Base-by-base conservation (phyloP, 1,140 invertebrate genomes). In the Leptinotarsa lineolata region DNA sequence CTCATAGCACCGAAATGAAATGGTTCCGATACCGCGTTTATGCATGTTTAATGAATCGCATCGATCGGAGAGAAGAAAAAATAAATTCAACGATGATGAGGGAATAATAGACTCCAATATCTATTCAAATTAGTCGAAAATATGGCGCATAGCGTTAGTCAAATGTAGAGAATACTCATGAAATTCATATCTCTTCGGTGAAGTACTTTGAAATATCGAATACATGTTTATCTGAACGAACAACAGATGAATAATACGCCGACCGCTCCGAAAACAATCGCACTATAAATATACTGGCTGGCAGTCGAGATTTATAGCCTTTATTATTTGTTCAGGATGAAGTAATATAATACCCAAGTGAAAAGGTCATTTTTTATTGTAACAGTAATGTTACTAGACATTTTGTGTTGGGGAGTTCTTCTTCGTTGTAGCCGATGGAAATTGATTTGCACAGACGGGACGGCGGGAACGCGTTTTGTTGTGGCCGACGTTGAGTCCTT, bases 61-160 rank as follows among this genome's bases (percentile, higher is more conserved):
- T 45, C 67, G 2, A 54, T 20, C 11, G 48, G 1, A 48, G 45
- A 54, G 22, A 68, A 68, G 48, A 46, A 68, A 68, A 54, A 45
- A 39, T 39, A 11, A 39, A 39, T 39, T 45, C 45, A 1, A 12
- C 20, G 20, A 16, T 68, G 67, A 68, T 68, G 67, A 22, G 15
- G 46, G 21, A 68, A 68, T 68, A 68, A 68, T 68, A 45, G 67
- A 68, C 67, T 58, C 20, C 67, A 68, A 68, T 68, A 68, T 68
- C 18, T 68, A 68, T 68, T 68, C 67, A 68, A 68, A 68, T 68
- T 54, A 68, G 67, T 21, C 11, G 67, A 18, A 54, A 54, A 54
- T 18, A 54, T 16, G 48, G 16, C 48, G 48, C 15, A 16, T 18
- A 54, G 48, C 48, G 13, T 54, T 54, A 16, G 48, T 54, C 48